Base-by-base conservation (phyloP, 2,888 invertebrate genomes). In the Hypolimnas misippus region DNA sequence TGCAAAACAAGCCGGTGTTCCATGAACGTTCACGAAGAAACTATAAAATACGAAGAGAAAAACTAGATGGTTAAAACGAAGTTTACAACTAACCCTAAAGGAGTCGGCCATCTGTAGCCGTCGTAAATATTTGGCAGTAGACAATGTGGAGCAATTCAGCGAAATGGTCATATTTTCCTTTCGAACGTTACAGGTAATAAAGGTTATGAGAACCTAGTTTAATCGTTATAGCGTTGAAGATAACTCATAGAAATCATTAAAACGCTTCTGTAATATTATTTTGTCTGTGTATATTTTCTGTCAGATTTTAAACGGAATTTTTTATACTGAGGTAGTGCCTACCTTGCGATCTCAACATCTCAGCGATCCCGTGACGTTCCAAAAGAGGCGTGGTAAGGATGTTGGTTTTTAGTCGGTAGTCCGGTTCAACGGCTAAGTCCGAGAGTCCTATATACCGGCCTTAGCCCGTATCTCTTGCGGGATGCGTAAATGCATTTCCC, bases 21-120 rank as follows among this genome's bases (percentile, higher is more conserved):
- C 35, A 10, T 10, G 5, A 12, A 46, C 12, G 12, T 21, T 19
- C 4, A 38, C 0, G 35, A 38, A 6, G 12, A 12, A 46, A 46
- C 5, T 5, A 21, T 46, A 21, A 46, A 46, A 64, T 53, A 42
- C 17, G n/a, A 51, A 53, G 56, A 17, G 33, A 46, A 46, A 54
- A 64, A 60, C 60, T 60, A 60, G 57, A 64, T 42, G 62, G 49
- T 65, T 62, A 65, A 63, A 52, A n/a, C 35, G 50, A 56, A 64
- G 57, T 68, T 71, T 66, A 68, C 68, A 65, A 55, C 67, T 40
- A 54, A 14, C 51, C 54, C 57, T 53, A 31, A 19, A 44, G 33
- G 50, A 49, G 35, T 12, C n/a, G 64, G 57, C 67, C 35, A 12
- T 35, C 33, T 33, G 31, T 17, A 19, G 19, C 8, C n/a, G 7